Evolutionary conservation across 2,797 vertebrate species (phyloP), one percentile per base, ranked within the genome.

Genomic region (Clarias platycephalus): DNA sequence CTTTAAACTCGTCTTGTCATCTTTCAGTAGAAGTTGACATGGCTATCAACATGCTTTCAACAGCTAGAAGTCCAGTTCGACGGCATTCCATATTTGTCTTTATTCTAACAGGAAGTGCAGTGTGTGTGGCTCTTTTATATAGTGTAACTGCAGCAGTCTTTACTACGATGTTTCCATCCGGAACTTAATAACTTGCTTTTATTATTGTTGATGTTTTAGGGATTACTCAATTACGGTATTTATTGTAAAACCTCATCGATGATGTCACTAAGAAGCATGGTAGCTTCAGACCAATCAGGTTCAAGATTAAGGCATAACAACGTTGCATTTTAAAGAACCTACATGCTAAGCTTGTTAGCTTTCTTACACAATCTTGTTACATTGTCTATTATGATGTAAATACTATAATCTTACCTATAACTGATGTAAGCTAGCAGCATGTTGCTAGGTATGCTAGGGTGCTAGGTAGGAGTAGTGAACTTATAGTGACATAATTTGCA

Each of bases 21-120:
- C 57, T 77, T 37, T 60, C 75, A 8, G 2, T 77, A 2, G 1
- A 62, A 40, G 57, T 37, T 7, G 76, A n/a, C 57, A 9, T 13
- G 66, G 20, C 18, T n/a, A 15, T 81, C 26, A 8, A 60, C 34
- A 18, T 13, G 15, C 53, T 24, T 44, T 68, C 31, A 24, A 1
- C 24, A 8, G 53, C 63, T 3, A 24, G 28, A 3, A 4, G 18
- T 86, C 85, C 31, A 64, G 87, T 89, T 76, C 12, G 53, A n/a
- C 82, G 57, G 85, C 82, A 85, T 89, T 89, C 87, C 87, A 53
- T 8, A 1, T 20, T 49, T 28, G 18, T 20, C 55, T 44, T 76
- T 74, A 74, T 20, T 81, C 78, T 37, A 24, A 57, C 28, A 13
- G 67, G 57, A 66, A 31, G 49, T 62, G 40, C 60, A 8, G 9